Percentiles rank a stretch among this genome's conserved stretches.
These are phyloP conservation scores for Craseonycteris thonglongyai DNA, from an alignment of 2,113 vertebrate species.

Conservation along the genomic window DNA sequence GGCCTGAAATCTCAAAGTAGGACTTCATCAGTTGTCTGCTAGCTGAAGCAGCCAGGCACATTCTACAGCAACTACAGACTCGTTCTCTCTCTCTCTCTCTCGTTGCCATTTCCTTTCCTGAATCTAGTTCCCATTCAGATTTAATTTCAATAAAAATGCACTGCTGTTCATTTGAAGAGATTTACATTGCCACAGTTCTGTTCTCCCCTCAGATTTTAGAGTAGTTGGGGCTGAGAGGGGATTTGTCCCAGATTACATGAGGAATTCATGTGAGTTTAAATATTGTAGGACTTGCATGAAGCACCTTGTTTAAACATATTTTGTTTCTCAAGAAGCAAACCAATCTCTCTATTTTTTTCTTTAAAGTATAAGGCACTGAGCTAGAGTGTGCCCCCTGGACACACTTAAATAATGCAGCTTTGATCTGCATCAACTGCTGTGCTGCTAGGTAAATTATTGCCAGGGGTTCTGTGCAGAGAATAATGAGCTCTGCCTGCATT, in stretches of 20 bases:
- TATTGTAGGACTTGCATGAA: not conserved
- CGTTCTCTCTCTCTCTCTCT: not conserved
- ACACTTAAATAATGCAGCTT: slow-evolving; percentile 78
- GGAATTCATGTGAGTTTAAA: not conserved
- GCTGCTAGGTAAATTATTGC: slow-evolving; percentile 55
- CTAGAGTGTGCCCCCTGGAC: slow-evolving; percentile 72
- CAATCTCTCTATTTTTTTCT: not conserved
- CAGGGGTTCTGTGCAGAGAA: slow-evolving; percentile 29
- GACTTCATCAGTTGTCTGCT: slow-evolving; percentile 48
- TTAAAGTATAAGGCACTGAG: slow-evolving; percentile 59
- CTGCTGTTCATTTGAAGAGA: not conserved
- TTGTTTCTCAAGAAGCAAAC: slow-evolving; percentile 38
- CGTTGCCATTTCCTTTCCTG: not conserved
- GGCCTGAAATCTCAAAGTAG: slow-evolving; percentile 65
- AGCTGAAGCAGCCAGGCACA: slow-evolving; percentile 38
- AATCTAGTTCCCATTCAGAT: not conserved
- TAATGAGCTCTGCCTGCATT: slow-evolving; percentile 28
- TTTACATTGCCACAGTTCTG: not conserved
- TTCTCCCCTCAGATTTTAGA: not conserved
- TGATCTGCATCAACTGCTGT: slow-evolving; percentile 72
- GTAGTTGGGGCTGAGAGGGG: not conserved
- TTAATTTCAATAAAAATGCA: not conserved
- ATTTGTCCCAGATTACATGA: not conserved
- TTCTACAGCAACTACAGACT: not conserved
- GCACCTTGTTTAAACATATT: not conserved